Percentiles rank a stretch among this genome's conserved stretches.
Conservation (phyloP, 2,797 vertebrate genomes). For the Otus scops region DNA sequence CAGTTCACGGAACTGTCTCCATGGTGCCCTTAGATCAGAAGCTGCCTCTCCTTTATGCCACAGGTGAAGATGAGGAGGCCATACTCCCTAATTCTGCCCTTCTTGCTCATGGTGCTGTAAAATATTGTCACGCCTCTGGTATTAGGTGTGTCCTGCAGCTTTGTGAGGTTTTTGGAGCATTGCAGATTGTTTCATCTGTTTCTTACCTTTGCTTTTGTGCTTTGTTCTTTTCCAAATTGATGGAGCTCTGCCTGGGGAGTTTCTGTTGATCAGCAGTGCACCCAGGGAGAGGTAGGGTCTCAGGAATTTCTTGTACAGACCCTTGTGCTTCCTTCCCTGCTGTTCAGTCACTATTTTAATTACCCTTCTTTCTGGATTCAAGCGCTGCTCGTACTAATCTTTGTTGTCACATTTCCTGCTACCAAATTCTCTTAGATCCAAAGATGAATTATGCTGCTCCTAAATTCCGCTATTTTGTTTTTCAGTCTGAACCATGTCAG, state of each 20-base stretch:
- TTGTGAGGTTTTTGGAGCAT: neutral
- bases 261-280: neutral
- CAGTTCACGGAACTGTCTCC: neutral
- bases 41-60: neutral
- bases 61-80: neutral
- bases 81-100: neutral
- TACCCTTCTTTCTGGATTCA: neutral
- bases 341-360: neutral
- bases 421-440: neutral
- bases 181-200: neutral
- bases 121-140: neutral
- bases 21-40: neutral
- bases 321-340: neutral
- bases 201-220: neutral
- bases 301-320: neutral
- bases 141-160: neutral
- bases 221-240: neutral
- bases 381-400: neutral
- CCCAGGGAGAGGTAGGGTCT: neutral
- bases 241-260: neutral
- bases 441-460: neutral
- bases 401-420: neutral
- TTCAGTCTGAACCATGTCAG: slow-evolving; percentile 82
- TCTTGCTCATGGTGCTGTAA: neutral
- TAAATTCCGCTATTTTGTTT: neutral